Evolutionary conservation across 1,140 invertebrate species (phyloP).

Genomic region (Aphelenchoides fujianensis): DNA sequence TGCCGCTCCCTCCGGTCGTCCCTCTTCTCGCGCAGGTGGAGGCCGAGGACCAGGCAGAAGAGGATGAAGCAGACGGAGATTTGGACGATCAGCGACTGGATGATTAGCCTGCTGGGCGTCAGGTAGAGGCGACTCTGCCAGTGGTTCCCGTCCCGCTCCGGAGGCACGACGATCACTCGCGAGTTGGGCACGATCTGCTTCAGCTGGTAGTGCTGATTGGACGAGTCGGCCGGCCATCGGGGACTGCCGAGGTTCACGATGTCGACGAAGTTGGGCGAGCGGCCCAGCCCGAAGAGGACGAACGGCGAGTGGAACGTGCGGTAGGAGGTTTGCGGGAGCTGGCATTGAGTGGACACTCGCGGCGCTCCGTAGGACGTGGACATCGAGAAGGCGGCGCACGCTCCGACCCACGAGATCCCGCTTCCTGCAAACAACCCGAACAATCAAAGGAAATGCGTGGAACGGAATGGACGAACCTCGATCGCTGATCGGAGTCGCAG

Average conservation of each 20-base stretch:
- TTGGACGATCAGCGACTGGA: slow-evolving; percentile 83
- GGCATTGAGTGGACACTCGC: slow-evolving; percentile 66
- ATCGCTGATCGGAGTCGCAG: slow-evolving; percentile 1
- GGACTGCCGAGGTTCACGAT: slow-evolving; percentile 77
- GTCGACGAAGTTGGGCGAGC: slow-evolving; percentile 95
- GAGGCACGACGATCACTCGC: slow-evolving; percentile 91
- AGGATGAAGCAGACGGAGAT: slow-evolving; percentile 81
- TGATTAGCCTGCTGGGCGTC: slow-evolving; percentile 86
- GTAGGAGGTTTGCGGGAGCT: slow-evolving; percentile 86
- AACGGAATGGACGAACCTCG: slow-evolving; percentile 9
- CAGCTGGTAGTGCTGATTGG: slow-evolving; percentile 54
- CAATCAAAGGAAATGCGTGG: slow-evolving; percentile 14
- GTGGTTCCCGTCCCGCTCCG: slow-evolving; percentile 72
- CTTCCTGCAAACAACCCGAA: slow-evolving; percentile 48
- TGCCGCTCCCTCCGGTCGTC: slow-evolving; percentile 77
- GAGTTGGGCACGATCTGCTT: slow-evolving; percentile 94
- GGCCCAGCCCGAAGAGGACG: slow-evolving; percentile 86
- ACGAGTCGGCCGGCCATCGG: slow-evolving; percentile 2
- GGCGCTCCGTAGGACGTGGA: slow-evolving; percentile 50
- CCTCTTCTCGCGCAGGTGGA: slow-evolving; percentile 85
- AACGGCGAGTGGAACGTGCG: slow-evolving; percentile 87
- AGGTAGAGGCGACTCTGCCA: slow-evolving; percentile 93
- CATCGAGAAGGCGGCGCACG: slow-evolving; percentile 54
- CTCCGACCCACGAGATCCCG: slow-evolving; percentile 56
- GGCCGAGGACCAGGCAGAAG: slow-evolving; percentile 75